A percentile compares a stretch with the other conserved stretches of the same genome.
Evolutionary conservation across 2,113 vertebrate species (phyloP).

Genomic region (Amphilophus citrinellus): DNA sequence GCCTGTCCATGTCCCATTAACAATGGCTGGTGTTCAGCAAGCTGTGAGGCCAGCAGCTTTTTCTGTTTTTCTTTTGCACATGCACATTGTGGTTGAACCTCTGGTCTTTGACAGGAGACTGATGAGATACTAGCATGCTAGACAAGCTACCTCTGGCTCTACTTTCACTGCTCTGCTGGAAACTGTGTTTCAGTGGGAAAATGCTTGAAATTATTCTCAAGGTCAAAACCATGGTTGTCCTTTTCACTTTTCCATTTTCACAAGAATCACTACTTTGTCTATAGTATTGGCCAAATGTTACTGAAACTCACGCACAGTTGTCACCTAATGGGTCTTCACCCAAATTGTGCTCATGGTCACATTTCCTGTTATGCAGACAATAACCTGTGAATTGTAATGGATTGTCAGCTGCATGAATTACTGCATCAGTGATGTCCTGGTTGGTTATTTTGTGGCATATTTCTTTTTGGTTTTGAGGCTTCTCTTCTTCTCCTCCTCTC

Average conservation of each 20-base stretch:
- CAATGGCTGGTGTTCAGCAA: fast-evolving
- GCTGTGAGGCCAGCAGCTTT: not conserved
- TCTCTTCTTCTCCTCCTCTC: fast-evolving
- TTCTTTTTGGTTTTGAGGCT: not conserved
- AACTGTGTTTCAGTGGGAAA: too few species aligned
- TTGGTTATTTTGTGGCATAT: not conserved
- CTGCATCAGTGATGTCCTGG: not conserved
- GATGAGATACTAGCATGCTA: not conserved
- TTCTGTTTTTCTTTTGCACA: not conserved
- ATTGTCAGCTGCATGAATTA: not conserved
- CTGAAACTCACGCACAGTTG: too few species aligned
- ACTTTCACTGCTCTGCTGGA: too few species aligned
- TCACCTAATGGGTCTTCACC: not conserved
- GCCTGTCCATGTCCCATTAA: not conserved
- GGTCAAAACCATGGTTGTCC: too few species aligned
- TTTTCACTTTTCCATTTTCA: too few species aligned
- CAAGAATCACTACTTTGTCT: too few species aligned
- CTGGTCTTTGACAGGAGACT: not conserved
- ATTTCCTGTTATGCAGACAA: not conserved
- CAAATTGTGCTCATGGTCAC: not conserved
- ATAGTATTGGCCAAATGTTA: too few species aligned
- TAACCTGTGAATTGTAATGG: not conserved
- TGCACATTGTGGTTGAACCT: not conserved
- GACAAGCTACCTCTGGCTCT: not conserved
- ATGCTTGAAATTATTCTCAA: too few species aligned